These are phyloP conservation scores for Novumbra hubbsi DNA, from an alignment of 2,797 vertebrate species.

Conservation along the genomic window DNA sequence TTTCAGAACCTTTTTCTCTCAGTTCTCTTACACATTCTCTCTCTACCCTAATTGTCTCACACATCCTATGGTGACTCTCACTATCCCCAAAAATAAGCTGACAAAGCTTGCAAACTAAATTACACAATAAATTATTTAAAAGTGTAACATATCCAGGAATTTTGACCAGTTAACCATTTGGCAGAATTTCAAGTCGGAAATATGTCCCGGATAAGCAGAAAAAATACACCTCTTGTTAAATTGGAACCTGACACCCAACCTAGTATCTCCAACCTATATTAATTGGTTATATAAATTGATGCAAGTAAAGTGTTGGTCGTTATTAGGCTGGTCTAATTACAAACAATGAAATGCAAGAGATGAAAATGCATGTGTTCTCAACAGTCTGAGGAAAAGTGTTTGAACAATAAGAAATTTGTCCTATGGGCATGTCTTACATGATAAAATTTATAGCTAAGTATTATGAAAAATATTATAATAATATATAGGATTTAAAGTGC, in stretches of 20 bases:
- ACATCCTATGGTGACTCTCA: no score
- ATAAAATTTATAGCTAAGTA: no score
- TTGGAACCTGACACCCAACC: background rate
- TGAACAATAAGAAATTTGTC: background rate
- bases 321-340: slow-evolving; percentile 7
- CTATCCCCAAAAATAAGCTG: no score
- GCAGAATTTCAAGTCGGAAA: background rate
- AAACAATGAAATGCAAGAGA: slow-evolving; percentile 1
- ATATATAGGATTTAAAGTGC: no score
- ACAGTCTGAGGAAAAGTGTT: background rate
- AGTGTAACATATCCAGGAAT: background rate
- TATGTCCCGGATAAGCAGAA: slow-evolving; percentile 3
- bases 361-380: background rate
- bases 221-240: background rate
- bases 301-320: slow-evolving; percentile 6
- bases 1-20: no score
- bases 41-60: no score
- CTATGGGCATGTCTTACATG: background rate
- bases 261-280: background rate
- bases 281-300: background rate
- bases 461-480: no score
- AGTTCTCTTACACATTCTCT: no score
- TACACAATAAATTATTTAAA: background rate
- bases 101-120: no score
- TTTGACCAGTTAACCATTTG: background rate